Evolutionary conservation across 2,797 vertebrate species (phyloP).

Genomic region (Telmatherina bonti): DNA sequence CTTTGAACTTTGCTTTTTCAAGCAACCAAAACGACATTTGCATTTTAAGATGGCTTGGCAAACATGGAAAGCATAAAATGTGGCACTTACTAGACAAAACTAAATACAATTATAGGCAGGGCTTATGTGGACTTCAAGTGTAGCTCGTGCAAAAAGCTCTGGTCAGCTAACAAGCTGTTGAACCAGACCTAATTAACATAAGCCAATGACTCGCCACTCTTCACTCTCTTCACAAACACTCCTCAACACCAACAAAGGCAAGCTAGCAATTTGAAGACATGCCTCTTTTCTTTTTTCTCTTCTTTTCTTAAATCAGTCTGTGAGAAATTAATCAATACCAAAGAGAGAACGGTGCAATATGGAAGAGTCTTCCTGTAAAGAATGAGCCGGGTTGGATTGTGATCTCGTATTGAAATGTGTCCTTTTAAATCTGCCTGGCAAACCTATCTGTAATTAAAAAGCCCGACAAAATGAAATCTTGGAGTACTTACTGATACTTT

Average conservation of each 20-base stretch:
- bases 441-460: slow-evolving; percentile 33
- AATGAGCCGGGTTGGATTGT: not conserved
- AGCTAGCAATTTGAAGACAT: slow-evolving; percentile 49
- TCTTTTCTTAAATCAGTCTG: slow-evolving; percentile 24
- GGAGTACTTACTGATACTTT: slow-evolving; percentile 18
- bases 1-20: not conserved
- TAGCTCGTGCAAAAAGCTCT: slow-evolving; percentile 21
- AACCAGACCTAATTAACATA: slow-evolving; percentile 61
- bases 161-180: slow-evolving; percentile 51
- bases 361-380: slow-evolving; percentile 26
- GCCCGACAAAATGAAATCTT: slow-evolving; percentile 10
- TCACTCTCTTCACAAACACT: slow-evolving; percentile 11
- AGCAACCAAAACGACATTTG: not conserved
- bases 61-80: slow-evolving; percentile 8
- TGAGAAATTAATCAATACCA: slow-evolving; percentile 55
- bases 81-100: slow-evolving; percentile 14
- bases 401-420: slow-evolving; percentile 8
- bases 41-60: not conserved
- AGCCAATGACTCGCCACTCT: slow-evolving; percentile 27
- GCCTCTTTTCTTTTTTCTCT: slow-evolving; percentile 40
- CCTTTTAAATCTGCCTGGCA: slow-evolving; percentile 30
- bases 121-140: slow-evolving; percentile 17
- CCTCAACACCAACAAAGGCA: slow-evolving; percentile 38
- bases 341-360: slow-evolving; percentile 47
- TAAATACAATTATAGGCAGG: slow-evolving; percentile 7